Conservation (phyloP, 2,888 invertebrate species). For the Pogonocherus hispidulus region DNA sequence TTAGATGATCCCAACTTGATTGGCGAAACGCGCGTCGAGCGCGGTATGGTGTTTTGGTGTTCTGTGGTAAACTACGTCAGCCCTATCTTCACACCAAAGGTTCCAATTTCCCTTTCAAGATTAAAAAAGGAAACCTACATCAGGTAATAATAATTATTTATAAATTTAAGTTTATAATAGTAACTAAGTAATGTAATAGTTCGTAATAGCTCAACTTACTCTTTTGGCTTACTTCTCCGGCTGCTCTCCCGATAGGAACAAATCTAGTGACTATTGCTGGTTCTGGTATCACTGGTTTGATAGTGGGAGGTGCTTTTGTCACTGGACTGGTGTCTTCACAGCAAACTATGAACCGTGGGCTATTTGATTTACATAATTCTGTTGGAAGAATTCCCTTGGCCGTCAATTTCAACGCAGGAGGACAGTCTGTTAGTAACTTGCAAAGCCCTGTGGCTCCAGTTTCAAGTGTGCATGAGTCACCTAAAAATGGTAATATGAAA, state of each 20-base stretch:
- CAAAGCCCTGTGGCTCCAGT: background rate
- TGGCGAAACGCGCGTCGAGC: too few relatives aligned
- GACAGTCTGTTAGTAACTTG: background rate
- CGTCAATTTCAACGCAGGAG: constrained; percentile 29
- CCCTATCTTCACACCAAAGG: too few relatives aligned
- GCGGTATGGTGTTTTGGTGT: too few relatives aligned
- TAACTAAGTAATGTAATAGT: too few relatives aligned
- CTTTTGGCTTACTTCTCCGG: constrained; percentile 46
- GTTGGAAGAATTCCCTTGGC: constrained; percentile 47
- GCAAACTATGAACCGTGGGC: constrained; percentile 57
- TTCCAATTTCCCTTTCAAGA: too few relatives aligned
- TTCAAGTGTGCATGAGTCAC: background rate
- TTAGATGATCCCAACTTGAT: too few relatives aligned
- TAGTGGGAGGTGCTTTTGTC: background rate
- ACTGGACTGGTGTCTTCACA: constrained; percentile 43
- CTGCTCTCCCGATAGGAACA: constrained; percentile 16
- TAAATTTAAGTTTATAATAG: too few relatives aligned
- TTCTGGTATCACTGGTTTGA: background rate
- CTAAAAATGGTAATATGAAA: background rate
- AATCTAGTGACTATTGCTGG: background rate
- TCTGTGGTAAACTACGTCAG: too few relatives aligned
- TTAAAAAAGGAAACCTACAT: too few relatives aligned
- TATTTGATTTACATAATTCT: constrained; percentile 55
- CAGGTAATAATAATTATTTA: too few relatives aligned
- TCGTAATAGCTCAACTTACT: constrained; percentile 39